Evolutionary conservation across 2,888 invertebrate species (phyloP), one percentile per base, ranked within the genome.

Genomic region (Abscondita cerata): DNA sequence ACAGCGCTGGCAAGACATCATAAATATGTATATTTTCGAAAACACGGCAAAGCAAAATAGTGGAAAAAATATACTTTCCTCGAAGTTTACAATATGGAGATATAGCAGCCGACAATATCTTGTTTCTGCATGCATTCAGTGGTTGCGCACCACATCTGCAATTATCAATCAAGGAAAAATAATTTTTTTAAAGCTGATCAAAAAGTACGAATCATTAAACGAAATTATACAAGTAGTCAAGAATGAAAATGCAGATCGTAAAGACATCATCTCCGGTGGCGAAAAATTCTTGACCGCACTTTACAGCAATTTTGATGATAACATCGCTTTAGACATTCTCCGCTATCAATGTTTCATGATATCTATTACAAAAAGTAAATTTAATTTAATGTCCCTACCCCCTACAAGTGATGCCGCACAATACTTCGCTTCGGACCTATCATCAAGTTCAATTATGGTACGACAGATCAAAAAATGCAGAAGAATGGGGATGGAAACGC

Each of bases 1-100:
- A 53, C 53, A 53, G 52, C 11, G 20, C 31, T 52, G 31, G 19
- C 52, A n/a, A 13, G 36, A 40, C 25, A 11, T 38, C 40, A 20
- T 18, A 1, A 4, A 16, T 36, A 52, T 12, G 5, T 52, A 36
- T 52, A 38, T 18, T 12, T 52, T 34, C 40, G 52, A 2, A 38
- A 52, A 19, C 52, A 38, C 18, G 18, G 19, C n/a, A 52, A 20
- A 19, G 38, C 19, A 16, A 52, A 16, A 11, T 16, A 15, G 19
- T 13, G 2, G 52, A 52, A 40, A 13, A 12, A 25, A 25, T 18
- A 13, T 52, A 52, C 38, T 52, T 18, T 33, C 20, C n/a, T 47
- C 18, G 47, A 19, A 47, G 47, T 6, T n/a, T 47, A 16, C 47
- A 47, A 20, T 47, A 44, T 9, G 44, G 12, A 44, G 20, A 47